Percentiles rank a stretch among this genome's conserved stretches.
phyloP scores from a whole-genome alignment of 2,797 vertebrate species.

The Brachyrhaphis roseni region DNA sequence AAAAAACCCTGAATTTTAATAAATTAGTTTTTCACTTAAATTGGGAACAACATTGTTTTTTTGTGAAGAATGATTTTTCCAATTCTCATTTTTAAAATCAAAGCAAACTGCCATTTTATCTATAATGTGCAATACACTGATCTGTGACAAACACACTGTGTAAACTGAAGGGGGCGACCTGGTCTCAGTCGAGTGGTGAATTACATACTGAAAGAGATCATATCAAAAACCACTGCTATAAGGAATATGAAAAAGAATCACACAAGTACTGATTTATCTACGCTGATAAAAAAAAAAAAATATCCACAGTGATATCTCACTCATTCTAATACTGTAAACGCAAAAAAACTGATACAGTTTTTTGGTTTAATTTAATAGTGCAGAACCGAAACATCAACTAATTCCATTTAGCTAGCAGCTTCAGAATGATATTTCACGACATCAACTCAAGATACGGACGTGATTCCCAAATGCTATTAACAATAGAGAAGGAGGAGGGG shows the following conservation, averaged over 20 bases:
- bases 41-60: background rate
- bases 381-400: conserved; percentile 24
- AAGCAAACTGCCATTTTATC: background rate
- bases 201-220: background rate
- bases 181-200: background rate
- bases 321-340: background rate
- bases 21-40: background rate
- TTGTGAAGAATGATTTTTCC: background rate
- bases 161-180: background rate
- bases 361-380: background rate
- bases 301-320: background rate
- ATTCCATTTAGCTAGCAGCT: conserved; percentile 26
- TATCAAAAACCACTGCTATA: background rate
- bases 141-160: background rate
- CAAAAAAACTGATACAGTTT: background rate
- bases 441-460: conserved; percentile 47
- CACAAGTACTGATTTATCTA: background rate
- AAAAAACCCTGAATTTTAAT: too few species aligned
- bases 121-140: background rate
- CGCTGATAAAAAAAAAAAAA: too few species aligned
- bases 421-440: conserved; percentile 34
- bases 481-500: conserved; percentile 19
- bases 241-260: background rate
- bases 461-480: conserved; percentile 67
- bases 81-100: background rate